Base-by-base conservation (phyloP, 2,113 vertebrate species). In the Cyanoderma ruficeps region DNA sequence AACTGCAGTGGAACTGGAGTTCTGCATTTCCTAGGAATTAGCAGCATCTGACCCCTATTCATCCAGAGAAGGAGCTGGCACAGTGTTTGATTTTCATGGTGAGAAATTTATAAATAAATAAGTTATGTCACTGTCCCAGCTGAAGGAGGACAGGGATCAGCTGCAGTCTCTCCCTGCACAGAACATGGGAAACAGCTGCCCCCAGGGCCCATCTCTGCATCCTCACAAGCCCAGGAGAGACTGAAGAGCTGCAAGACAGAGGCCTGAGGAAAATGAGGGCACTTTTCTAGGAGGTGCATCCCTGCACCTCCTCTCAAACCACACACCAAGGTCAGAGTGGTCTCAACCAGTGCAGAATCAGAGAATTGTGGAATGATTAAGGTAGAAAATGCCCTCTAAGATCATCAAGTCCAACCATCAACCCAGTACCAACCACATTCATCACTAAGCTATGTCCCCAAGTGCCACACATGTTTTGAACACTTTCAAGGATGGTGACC, bases 71-170 rank as follows among this genome's bases (percentile, higher is more conserved):
- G 0, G 22, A 93, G 78, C 52, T 96, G 95, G 87, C 86, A 92
- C 39, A 41, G 56, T 3, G 41, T 56, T 67, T 41, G 67, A 68
- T 89, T 91, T 93, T 70, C 89, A 94, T 25, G 78, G 87, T 91
- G 55, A 85, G 77, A 92, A 69, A 78, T 53, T 35, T 91, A 28
- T 84, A 90, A 82, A 79, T 83, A 80, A 94, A 7, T 68, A 75
- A 61, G 47, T 86, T 89, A 49, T 87, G 87, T 94, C 80, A 80
- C 6, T 70, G 37, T 35, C 64, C 52, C 83, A 91, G 81, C 79
- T 91, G 93, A 81, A 69, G 71, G 17, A 93, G 81, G 35, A 72
- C 83, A 79, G 55, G 59, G 92, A 84, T 90, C n/a, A 64, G 76
- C 88, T 93, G 71, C 63, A 57, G 92, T 39, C 80, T 74, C 71